A percentile compares a stretch with the other conserved stretches of the same genome.
Conservation (phyloP, 1,140 invertebrate species). For the Ptiloglossa arizonensis region DNA sequence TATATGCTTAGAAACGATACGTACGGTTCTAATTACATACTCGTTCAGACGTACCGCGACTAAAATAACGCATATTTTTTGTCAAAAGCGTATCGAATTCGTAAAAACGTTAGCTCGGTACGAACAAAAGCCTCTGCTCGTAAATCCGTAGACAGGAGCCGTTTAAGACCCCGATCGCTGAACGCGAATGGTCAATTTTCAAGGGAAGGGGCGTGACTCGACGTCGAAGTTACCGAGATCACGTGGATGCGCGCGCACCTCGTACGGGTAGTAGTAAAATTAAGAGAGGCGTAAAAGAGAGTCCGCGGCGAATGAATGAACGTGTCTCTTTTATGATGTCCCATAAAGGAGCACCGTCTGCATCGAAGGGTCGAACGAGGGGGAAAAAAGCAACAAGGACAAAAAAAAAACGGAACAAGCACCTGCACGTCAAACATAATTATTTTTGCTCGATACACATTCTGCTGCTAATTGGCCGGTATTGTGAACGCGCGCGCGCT, state of each 20-base stretch:
- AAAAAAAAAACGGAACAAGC: conserved; percentile 19
- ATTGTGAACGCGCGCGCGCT: background rate
- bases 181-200: background rate
- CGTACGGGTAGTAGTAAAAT: conserved; percentile 53
- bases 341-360: conserved; percentile 9
- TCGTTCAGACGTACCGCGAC: too few species aligned
- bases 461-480: conserved; percentile 37
- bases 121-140: too few species aligned
- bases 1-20: too few species aligned
- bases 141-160: too few species aligned
- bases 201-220: background rate
- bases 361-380: background rate
- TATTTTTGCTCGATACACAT: conserved; percentile 46
- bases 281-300: conserved; percentile 52
- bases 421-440: conserved; percentile 57
- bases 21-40: too few species aligned
- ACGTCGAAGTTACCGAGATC: conserved; percentile 41
- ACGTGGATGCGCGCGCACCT: conserved; percentile 9
- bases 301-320: conserved; percentile 47
- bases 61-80: too few species aligned
- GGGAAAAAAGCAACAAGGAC: background rate
- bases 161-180: background rate
- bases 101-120: too few species aligned
- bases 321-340: conserved; percentile 52
- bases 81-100: too few species aligned